Base-by-base conservation (phyloP, 2,888 invertebrate species). In the Drosophila nigricruria region DNA sequence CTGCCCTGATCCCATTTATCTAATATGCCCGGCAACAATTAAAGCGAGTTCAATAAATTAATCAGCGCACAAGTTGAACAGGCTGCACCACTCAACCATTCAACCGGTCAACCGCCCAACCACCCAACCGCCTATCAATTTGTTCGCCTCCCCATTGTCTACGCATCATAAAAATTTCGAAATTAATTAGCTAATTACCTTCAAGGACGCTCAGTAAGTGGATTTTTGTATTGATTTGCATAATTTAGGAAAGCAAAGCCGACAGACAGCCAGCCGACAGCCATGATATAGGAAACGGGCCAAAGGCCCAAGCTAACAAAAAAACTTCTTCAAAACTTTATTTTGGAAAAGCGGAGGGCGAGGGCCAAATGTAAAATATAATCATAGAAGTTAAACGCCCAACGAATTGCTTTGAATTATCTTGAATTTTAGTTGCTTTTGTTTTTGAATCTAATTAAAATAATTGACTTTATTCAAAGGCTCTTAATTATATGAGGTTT, bases 181-280 rank as follows among this genome's bases (percentile, higher is more conserved):
- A 83, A 88, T 86, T 89, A 86, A 86, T 86, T 86, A 84, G 85
- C 89, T 86, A 86, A 86, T 86, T 86, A 86, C 76, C 54, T 57
- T 58, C 68, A 73, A 72, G 66, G 60, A 53, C 68, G 43, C 32
- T 25, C 60, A 42, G 60, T 43, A 43, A 60, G 53, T 75, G 73
- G 70, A 66, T 70, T 65, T 67, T 65, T 58, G 70, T 69, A 81
- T 84, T 86, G 83, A 82, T 88, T 81, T 77, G 69, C 69, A 73
- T 77, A 67, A 76, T 56, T 65, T 58, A n/a, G 30, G 40, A 32
- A 20, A n/a, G 18, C 23, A 32, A 18, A 23, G 16, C 20, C 18
- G 27, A n/a, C 30, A 32, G 23, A 36, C 36, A 47, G 20, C 8
- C 5, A 14, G 2, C 23, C n/a, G n/a, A n/a, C n/a, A n/a, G n/a